A percentile compares a stretch with the other conserved stretches of the same genome.
Conservation (phyloP, 53 echinoderm and acorn worm species). For the Mesocentrotus franciscanus region DNA sequence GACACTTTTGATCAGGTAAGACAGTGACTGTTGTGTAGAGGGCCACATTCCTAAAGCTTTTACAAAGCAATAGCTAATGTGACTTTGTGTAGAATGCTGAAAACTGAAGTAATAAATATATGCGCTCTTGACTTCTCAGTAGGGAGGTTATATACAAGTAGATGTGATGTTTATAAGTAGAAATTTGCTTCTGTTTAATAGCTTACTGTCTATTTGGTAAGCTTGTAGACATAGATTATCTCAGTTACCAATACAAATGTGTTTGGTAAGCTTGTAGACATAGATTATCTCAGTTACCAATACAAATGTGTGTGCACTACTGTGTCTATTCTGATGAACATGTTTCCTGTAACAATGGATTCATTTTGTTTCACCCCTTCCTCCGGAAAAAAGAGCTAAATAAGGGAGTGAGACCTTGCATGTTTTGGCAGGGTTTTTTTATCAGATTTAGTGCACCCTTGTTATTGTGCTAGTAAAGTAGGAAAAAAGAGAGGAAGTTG, state of each 20-base stretch:
- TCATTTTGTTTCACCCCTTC: neutral
- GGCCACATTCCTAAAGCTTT: neutral
- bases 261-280: too few relatives aligned
- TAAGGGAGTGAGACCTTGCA: neutral
- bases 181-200: neutral
- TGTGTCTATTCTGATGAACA: neutral
- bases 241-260: neutral
- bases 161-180: neutral
- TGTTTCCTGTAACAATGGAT: neutral
- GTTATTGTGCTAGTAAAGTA: neutral
- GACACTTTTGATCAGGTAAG: constrained; percentile 91
- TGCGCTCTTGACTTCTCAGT: neutral
- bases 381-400: neutral
- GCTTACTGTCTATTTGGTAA: neutral
- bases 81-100: neutral
- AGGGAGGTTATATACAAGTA: neutral
- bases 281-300: neutral
- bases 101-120: neutral
- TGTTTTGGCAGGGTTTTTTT: neutral
- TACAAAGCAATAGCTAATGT: neutral
- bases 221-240: neutral
- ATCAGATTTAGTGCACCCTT: neutral
- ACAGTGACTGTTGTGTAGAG: neutral
- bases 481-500: constrained; percentile 22
- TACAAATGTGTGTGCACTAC: neutral